A percentile compares a stretch with the other conserved stretches of the same genome.
phyloP scores from a whole-genome alignment of 2,888 invertebrate species.

The Plebejus melissa region DNA sequence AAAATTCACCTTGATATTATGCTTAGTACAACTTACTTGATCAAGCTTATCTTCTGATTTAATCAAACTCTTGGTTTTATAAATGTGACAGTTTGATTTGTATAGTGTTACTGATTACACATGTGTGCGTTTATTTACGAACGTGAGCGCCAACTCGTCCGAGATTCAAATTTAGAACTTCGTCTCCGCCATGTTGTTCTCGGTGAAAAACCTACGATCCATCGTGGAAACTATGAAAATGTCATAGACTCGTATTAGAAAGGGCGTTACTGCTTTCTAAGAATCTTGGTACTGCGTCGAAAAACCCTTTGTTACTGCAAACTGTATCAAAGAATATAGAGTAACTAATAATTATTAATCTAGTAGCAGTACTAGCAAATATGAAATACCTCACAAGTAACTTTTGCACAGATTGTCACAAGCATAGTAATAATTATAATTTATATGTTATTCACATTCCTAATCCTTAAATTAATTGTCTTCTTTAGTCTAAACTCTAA shows the following conservation, averaged over 20 bases:
- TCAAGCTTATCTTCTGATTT: constrained; percentile 8
- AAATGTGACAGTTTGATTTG: constrained; percentile 57
- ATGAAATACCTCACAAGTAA: too few relatives aligned
- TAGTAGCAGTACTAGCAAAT: not conserved
- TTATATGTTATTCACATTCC: not conserved
- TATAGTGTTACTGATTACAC: constrained; percentile 75
- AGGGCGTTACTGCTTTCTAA: not conserved
- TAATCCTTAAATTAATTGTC: not conserved
- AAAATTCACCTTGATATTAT: not conserved
- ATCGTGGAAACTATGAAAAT: constrained; percentile 59
- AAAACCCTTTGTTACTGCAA: not conserved
- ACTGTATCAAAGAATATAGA: not conserved
- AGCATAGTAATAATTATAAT: too few relatives aligned
- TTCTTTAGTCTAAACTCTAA: not conserved
- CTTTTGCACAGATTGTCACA: too few relatives aligned
- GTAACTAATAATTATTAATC: not conserved
- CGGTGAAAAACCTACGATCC: constrained; percentile 74
- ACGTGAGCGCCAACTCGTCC: constrained; percentile 79
- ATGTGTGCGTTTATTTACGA: constrained; percentile 79
- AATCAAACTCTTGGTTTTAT: constrained; percentile 36
- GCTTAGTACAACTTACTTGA: not conserved
- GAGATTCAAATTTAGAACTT: constrained; percentile 79
- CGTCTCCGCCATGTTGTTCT: constrained; percentile 78
- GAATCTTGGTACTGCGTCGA: not conserved
- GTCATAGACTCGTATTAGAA: constrained; percentile 47